phyloP scores from a whole-genome alignment of 2,888 invertebrate genomes.

The Leistus spinibarbis region DNA sequence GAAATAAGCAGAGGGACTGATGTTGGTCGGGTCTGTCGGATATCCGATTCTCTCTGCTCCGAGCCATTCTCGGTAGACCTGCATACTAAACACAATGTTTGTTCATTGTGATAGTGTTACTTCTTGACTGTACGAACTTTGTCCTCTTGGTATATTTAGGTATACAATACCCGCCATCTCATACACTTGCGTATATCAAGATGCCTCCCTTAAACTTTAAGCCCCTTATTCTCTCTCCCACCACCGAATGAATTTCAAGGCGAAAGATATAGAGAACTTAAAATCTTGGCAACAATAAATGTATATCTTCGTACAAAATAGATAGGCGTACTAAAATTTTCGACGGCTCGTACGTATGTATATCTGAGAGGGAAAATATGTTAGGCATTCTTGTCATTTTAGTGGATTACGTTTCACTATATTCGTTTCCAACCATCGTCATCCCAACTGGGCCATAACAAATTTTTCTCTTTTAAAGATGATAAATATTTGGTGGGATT shows the following conservation, averaged over 20 bases:
- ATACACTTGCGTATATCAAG: neutral
- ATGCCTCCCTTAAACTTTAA: neutral
- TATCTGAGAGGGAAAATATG: neutral
- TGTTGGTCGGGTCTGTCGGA: slow-evolving; percentile 4
- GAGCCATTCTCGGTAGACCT: slow-evolving; percentile 2
- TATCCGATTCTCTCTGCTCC: slow-evolving; percentile 9
- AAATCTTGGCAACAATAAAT: neutral
- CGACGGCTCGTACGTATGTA: neutral
- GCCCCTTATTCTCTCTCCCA: no score
- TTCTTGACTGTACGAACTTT: neutral
- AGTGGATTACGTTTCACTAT: neutral
- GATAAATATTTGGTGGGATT: no score
- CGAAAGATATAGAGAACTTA: neutral
- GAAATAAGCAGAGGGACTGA: neutral
- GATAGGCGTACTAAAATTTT: neutral
- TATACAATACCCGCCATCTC: neutral
- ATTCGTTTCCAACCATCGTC: no score
- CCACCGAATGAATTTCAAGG: neutral
- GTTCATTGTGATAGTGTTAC: slow-evolving; percentile 8
- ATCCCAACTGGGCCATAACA: no score
- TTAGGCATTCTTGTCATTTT: neutral
- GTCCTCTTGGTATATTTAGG: neutral
- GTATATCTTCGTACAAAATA: neutral
- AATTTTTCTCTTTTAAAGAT: no score
- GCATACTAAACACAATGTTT: slow-evolving; percentile 10